Evolutionary conservation across 2,113 vertebrate genomes (phyloP), one percentile per base, ranked within the genome.

Genomic region (Nettapus auritus): DNA sequence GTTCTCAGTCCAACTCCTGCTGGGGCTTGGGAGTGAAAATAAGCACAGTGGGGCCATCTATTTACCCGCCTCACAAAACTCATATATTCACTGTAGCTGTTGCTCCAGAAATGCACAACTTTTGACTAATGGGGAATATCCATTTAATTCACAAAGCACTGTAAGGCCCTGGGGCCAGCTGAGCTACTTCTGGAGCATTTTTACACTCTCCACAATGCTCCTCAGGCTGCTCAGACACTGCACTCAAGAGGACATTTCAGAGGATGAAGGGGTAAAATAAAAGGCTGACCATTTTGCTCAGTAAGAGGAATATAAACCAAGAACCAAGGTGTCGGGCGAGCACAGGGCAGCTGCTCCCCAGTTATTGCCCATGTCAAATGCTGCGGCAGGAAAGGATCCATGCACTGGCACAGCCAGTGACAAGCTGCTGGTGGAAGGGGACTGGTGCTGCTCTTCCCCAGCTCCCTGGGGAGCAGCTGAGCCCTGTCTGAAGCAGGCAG

Each of bases 361-460:
- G 21, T 8, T 26, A 26, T 5, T 68, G n/a, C 36, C 29, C 9
- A 14, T 36, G 26, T 15, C 60, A n/a, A 29, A 34, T 34, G 44
- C 38, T 31, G 21, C n/a, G 40, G 36, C 36, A 60, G 26, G 33
- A 80, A 50, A 16, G 19, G 33, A 17, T 63, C 33, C 55, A 42
- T n/a, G 40, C 20, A 15, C 25, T 0, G 2, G 13, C 40, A 48
- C 21, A 55, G 56, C 28, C 44, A 53, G 40, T 1, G 1, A 36
- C 62, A 59, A 57, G 59, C 25, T 57, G 28, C 46, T 71, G 60
- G 12, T 28, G 31, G 29, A 44, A 48, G 15, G 57, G 22, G 48
- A 3, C 57, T 60, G 55, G 44, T 48, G 8, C 29, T 77, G 57
- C 53, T 13, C 12, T 62, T 48, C 29, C 23, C 0, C 29, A 86